Evolutionary conservation across 2,113 vertebrate species (phyloP).

Genomic region (Xiphias gladius): DNA sequence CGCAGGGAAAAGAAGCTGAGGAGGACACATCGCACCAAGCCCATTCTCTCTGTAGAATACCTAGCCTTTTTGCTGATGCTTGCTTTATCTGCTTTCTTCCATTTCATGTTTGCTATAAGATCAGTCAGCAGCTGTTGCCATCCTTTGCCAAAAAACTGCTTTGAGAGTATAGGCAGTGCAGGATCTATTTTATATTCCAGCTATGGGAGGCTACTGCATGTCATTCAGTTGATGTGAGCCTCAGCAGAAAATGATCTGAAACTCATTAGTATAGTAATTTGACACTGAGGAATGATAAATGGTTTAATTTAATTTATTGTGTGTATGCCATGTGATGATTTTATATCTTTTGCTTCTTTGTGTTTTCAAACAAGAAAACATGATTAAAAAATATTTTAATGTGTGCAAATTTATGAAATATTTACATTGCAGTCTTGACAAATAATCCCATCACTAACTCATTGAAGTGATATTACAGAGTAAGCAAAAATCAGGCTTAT

Average conservation of each 20-base stretch:
- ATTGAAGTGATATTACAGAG: slow-evolving; percentile 33
- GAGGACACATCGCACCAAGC: slow-evolving; percentile 64
- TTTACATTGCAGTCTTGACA: slow-evolving; percentile 6
- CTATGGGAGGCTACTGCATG: slow-evolving; percentile 18
- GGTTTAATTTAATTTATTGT: slow-evolving; percentile 12
- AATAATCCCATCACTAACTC: slow-evolving; percentile 32
- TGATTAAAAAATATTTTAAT: slow-evolving; percentile 12
- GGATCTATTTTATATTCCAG: slow-evolving; percentile 6
- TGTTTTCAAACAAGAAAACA: slow-evolving; percentile 8
- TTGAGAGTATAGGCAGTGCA: slow-evolving; percentile 16
- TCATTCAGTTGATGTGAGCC: slow-evolving; percentile 21
- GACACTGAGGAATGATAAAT: slow-evolving; percentile 35
- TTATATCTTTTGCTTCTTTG: slow-evolving; percentile 3
- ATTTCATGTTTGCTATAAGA: slow-evolving; percentile 68
- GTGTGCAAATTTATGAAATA: neutral
- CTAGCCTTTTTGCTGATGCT: slow-evolving; percentile 59
- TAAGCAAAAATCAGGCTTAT: slow-evolving; percentile 33
- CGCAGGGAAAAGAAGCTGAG: slow-evolving; percentile 63
- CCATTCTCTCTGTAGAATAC: slow-evolving; percentile 63
- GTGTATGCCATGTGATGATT: slow-evolving; percentile 13
- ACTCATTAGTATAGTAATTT: slow-evolving; percentile 30
- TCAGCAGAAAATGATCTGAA: slow-evolving; percentile 39
- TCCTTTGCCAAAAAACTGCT: slow-evolving; percentile 47
- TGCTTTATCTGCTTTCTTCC: slow-evolving; percentile 58
- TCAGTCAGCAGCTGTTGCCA: slow-evolving; percentile 62